Percentiles rank a stretch among this genome's conserved stretches.
Evolutionary conservation across 2,888 invertebrate genomes (phyloP).

Genomic region (Dione juno): DNA sequence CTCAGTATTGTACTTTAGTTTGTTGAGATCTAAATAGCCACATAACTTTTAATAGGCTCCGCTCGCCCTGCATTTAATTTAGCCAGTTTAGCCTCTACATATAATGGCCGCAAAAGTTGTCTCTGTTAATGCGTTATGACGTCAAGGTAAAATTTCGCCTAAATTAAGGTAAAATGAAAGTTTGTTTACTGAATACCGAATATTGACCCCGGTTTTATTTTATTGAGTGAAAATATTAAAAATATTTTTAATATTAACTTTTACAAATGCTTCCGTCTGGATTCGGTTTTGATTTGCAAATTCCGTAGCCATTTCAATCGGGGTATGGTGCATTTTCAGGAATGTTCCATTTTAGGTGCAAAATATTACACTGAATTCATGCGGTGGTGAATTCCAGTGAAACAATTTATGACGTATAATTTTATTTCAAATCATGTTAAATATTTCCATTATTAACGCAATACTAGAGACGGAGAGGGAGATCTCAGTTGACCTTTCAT

Average conservation of each 20-base stretch:
- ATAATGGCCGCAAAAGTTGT: constrained; percentile 25
- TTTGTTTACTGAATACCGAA: constrained; percentile 9
- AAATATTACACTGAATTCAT: not conserved
- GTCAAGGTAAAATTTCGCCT: not conserved
- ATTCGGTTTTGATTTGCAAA: not conserved
- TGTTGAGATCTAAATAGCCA: constrained; percentile 26
- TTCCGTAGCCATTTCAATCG: not conserved
- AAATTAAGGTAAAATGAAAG: constrained; percentile 12
- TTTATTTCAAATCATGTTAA: no score
- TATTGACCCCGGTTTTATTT: constrained; percentile 4
- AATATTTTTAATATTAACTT: not conserved
- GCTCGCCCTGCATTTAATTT: constrained; percentile 24
- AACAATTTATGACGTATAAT: not conserved
- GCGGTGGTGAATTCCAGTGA: not conserved
- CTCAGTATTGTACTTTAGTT: constrained; percentile 6
- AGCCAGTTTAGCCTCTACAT: constrained; percentile 10
- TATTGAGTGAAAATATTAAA: not conserved
- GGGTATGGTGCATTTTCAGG: not conserved
- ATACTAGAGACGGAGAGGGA: not conserved
- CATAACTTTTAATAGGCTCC: constrained; percentile 34
- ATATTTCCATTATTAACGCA: not conserved
- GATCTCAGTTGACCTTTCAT: no score
- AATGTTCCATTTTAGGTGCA: constrained; percentile 1
- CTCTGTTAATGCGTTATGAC: not conserved
- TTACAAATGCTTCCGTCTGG: not conserved